Conservation (phyloP, 2,797 vertebrate species). For the Bucorvus abyssinicus region DNA sequence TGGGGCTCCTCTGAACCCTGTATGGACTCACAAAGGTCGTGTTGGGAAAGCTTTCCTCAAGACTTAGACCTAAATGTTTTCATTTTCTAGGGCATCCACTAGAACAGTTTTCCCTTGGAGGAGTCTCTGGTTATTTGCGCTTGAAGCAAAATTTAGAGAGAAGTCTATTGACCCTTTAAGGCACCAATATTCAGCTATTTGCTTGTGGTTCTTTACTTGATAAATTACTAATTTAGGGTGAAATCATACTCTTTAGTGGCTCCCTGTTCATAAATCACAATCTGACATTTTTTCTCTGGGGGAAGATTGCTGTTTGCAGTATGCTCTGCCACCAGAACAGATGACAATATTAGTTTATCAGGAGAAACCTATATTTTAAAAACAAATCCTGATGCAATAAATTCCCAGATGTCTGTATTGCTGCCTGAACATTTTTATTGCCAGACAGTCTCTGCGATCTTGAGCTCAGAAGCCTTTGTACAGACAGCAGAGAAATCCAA, state of each 20-base stretch:
- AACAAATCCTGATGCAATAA: constrained; percentile 60
- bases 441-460: background rate
- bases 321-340: constrained; percentile 58
- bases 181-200: constrained; percentile 62
- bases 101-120: constrained; percentile 52
- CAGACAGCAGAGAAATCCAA: background rate
- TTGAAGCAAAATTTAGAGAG: constrained; percentile 58
- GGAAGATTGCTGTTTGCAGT: constrained; percentile 59
- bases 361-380: constrained; percentile 60
- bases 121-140: constrained; percentile 56
- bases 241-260: constrained; percentile 68
- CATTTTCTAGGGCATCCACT: constrained; percentile 44
- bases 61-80: constrained; percentile 20
- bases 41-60: background rate
- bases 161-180: constrained; percentile 65
- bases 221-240: constrained; percentile 72
- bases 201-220: constrained; percentile 69
- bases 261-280: constrained; percentile 71
- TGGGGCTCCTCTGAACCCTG: background rate
- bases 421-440: constrained; percentile 36
- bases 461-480: constrained; percentile 5
- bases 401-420: constrained; percentile 29
- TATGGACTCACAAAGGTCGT: background rate
- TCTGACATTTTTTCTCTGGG: constrained; percentile 59
- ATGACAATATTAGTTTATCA: constrained; percentile 70